Evolutionary conservation across 2,888 invertebrate species (phyloP).

Genomic region (Psylliodes chrysocephalus): DNA sequence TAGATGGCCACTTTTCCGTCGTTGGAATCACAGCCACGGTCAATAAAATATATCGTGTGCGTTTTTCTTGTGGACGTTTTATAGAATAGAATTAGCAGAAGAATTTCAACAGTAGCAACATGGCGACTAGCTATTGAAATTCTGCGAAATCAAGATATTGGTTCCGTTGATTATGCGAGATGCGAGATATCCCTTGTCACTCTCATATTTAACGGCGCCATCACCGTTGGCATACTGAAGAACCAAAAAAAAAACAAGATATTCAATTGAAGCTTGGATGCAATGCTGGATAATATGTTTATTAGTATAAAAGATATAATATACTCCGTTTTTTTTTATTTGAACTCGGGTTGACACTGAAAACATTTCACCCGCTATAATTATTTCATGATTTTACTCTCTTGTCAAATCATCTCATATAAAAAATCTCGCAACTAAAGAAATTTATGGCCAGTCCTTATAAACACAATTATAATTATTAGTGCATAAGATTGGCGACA

Average conservation of each 20-base stretch:
- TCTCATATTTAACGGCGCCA: conserved; percentile 35
- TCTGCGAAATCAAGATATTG: conserved; percentile 47
- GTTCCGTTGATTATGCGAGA: conserved; percentile 43
- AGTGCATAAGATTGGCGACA: no score
- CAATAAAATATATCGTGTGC: background rate
- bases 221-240: background rate
- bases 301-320: no score
- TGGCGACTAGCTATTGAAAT: conserved; percentile 33
- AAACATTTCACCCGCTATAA: no score
- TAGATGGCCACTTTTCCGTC: background rate
- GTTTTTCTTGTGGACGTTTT: conserved; percentile 7
- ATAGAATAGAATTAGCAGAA: conserved; percentile 35
- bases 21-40: background rate
- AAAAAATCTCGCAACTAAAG: no score
- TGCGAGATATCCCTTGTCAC: conserved; percentile 35
- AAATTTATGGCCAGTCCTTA: no score
- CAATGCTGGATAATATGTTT: background rate
- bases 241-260: conserved; percentile 37
- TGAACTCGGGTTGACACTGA: no score
- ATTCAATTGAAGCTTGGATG: conserved; percentile 3
- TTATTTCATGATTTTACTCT: no score
- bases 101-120: conserved; percentile 48
- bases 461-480: no score
- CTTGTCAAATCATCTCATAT: no score
- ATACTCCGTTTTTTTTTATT: no score